Conservation (phyloP, 2,888 invertebrate genomes). For the Gymnocheta viridis region DNA sequence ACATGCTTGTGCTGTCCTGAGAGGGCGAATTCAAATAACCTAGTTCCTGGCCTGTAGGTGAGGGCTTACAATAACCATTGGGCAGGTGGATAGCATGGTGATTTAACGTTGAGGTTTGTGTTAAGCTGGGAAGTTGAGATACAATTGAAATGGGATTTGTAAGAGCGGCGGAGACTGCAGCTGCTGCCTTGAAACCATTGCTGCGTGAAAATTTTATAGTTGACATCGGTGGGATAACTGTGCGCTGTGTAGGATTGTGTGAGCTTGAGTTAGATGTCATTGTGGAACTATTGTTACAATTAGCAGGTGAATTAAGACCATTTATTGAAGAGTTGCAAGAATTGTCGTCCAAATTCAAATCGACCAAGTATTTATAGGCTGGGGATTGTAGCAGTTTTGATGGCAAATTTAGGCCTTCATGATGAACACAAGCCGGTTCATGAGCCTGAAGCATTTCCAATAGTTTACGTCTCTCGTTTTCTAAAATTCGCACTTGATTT, state of each 20-base stretch:
- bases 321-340: slow-evolving; percentile 34
- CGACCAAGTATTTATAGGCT: slow-evolving; percentile 79
- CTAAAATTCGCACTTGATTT: slow-evolving; percentile 90
- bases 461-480: slow-evolving; percentile 89
- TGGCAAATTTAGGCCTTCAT: slow-evolving; percentile 78
- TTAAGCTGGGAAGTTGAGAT: slow-evolving; percentile 69
- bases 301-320: slow-evolving; percentile 38
- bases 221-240: slow-evolving; percentile 81
- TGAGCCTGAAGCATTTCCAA: slow-evolving; percentile 91
- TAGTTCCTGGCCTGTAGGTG: slow-evolving; percentile 80
- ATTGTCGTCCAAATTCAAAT: slow-evolving; percentile 77
- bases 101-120: slow-evolving; percentile 71
- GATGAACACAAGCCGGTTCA: slow-evolving; percentile 86
- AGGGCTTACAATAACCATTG: slow-evolving; percentile 81
- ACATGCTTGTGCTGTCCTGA: slow-evolving; percentile 76
- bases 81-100: slow-evolving; percentile 76
- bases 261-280: slow-evolving; percentile 49
- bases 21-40: slow-evolving; percentile 80
- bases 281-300: slow-evolving; percentile 28
- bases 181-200: slow-evolving; percentile 75
- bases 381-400: slow-evolving; percentile 80
- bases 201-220: slow-evolving; percentile 80
- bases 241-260: slow-evolving; percentile 72
- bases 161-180: slow-evolving; percentile 71
- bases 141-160: slow-evolving; percentile 65